Conservation (phyloP, 2,888 invertebrate genomes). For the Thera britannica region DNA sequence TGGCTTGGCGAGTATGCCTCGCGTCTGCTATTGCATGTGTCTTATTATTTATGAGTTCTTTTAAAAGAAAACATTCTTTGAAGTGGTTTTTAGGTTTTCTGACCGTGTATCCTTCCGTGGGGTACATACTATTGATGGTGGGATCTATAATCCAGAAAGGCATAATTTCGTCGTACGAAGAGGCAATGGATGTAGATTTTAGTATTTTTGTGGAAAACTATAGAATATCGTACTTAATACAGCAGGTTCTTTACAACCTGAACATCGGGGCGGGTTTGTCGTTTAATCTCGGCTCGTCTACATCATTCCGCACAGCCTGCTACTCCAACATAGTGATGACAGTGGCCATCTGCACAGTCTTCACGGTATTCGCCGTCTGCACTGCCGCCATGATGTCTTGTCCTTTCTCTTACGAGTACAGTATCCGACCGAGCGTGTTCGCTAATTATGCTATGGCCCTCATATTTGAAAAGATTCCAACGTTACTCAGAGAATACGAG, state of each 20-base stretch:
- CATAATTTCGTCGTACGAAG: slow-evolving; percentile 58
- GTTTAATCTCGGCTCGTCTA: slow-evolving; percentile 58
- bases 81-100: slow-evolving; percentile 52
- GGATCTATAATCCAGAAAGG: slow-evolving; percentile 75
- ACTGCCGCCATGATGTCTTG: slow-evolving; percentile 65
- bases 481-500: slow-evolving; percentile 59
- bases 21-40: slow-evolving; percentile 58
- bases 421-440: slow-evolving; percentile 45
- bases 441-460: slow-evolving; percentile 50
- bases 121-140: slow-evolving; percentile 56
- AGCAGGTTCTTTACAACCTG: slow-evolving; percentile 55
- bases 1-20: slow-evolving; percentile 70
- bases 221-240: slow-evolving; percentile 48
- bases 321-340: slow-evolving; percentile 65
- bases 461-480: slow-evolving; percentile 66
- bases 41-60: slow-evolving; percentile 58
- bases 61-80: slow-evolving; percentile 56
- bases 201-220: slow-evolving; percentile 48
- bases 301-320: slow-evolving; percentile 66
- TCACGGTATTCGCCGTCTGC: slow-evolving; percentile 52
- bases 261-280: slow-evolving; percentile 65
- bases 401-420: slow-evolving; percentile 61
- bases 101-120: slow-evolving; percentile 53
- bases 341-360: slow-evolving; percentile 49
- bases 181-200: slow-evolving; percentile 63